Evolutionary conservation across 2,888 invertebrate species (phyloP).

Genomic region (Glaucopsyche alexis): DNA sequence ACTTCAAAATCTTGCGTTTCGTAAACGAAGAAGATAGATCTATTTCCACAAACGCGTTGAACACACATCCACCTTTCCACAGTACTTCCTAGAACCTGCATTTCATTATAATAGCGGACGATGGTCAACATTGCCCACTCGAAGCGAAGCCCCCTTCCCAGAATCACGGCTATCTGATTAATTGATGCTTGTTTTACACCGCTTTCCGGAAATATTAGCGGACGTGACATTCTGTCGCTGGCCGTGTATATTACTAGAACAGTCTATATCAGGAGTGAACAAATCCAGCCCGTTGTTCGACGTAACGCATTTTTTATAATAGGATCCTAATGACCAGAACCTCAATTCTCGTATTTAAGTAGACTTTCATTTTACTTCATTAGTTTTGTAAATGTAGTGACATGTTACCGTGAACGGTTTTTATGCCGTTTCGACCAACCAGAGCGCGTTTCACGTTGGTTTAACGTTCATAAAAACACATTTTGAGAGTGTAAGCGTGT

Average conservation of each 20-base stretch:
- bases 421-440: too few relatives aligned
- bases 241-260: not conserved
- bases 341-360: too few relatives aligned
- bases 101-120: constrained; percentile 49
- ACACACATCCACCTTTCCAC: not conserved
- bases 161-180: constrained; percentile 44
- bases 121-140: constrained; percentile 51
- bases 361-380: too few relatives aligned
- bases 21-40: not conserved
- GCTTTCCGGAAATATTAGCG: constrained; percentile 38
- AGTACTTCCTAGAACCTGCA: constrained; percentile 25
- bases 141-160: constrained; percentile 51
- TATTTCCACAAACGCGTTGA: not conserved
- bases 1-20: too few relatives aligned
- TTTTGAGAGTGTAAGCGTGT: too few relatives aligned
- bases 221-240: not conserved
- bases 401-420: too few relatives aligned
- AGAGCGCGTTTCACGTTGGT: too few relatives aligned
- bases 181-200: constrained; percentile 41
- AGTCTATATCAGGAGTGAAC: not conserved
- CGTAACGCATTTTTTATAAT: not conserved
- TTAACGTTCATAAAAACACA: too few relatives aligned
- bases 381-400: too few relatives aligned
- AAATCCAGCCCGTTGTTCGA: not conserved
- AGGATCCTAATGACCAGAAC: too few relatives aligned